These are phyloP conservation scores for Apis dorsata DNA, from an alignment of 1,140 invertebrate species.

Conservation along the genomic window DNA sequence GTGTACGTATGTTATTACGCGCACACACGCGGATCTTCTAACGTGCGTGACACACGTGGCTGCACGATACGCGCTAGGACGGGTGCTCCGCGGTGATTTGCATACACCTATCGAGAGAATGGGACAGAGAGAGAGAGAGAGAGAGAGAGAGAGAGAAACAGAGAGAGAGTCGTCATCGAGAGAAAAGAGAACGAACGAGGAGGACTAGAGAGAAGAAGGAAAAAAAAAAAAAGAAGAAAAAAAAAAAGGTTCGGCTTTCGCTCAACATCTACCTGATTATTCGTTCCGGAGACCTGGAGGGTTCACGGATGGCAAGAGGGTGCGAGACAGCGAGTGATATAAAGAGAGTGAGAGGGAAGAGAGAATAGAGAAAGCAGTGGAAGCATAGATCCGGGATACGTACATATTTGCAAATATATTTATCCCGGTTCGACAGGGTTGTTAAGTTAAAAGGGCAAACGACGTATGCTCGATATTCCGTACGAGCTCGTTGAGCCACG, in stretches of 20 bases:
- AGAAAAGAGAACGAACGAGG: neutral
- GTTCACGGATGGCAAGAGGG: slow-evolving; percentile 42
- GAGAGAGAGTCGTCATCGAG: neutral
- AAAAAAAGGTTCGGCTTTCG: slow-evolving; percentile 20
- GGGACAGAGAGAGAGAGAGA: slow-evolving; percentile 38
- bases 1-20: slow-evolving; percentile 39
- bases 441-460: slow-evolving; percentile 77
- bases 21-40: slow-evolving; percentile 20
- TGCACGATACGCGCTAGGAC: slow-evolving; percentile 32
- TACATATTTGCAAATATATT: slow-evolving; percentile 79
- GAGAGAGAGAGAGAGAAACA: slow-evolving; percentile 21
- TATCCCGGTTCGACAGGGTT: slow-evolving; percentile 66
- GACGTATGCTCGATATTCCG: slow-evolving; percentile 66
- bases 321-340: slow-evolving; percentile 10
- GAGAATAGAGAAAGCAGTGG: slow-evolving; percentile 50
- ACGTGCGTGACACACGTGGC: slow-evolving; percentile 40
- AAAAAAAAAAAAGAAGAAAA: slow-evolving; percentile 6
- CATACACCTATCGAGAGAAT: slow-evolving; percentile 68
- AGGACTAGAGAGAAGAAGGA: slow-evolving; percentile 17
- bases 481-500: slow-evolving; percentile 69
- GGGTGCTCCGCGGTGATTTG: slow-evolving; percentile 70
- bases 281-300: slow-evolving; percentile 57
- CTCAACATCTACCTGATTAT: slow-evolving; percentile 75
- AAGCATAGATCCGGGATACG: slow-evolving; percentile 67
- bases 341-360: slow-evolving; percentile 13